phyloP scores from a whole-genome alignment of 1,140 invertebrate species.

The Bombus difficillimus region DNA sequence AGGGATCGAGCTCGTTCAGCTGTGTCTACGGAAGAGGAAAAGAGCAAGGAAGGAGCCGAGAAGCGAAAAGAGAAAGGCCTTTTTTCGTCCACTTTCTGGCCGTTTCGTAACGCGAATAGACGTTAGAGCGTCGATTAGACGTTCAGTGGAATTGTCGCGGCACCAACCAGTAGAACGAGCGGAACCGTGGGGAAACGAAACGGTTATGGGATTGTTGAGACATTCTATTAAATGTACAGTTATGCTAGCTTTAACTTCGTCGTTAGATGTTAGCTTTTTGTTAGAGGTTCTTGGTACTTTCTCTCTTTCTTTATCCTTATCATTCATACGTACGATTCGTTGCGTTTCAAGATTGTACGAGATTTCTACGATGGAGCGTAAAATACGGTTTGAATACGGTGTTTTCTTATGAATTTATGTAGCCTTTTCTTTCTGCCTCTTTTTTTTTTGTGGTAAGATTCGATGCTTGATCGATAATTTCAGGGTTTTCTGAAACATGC shows the following conservation, averaged over 20 bases:
- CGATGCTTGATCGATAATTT: neutral
- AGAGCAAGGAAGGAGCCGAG: constrained; percentile 5
- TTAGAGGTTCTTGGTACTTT: constrained; percentile 29
- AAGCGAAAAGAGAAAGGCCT: constrained; percentile 1
- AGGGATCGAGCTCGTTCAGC: neutral
- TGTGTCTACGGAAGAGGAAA: constrained; percentile 47
- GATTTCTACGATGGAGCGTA: neutral
- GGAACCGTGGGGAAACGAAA: constrained; percentile 18
- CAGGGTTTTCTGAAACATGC: neutral
- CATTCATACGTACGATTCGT: neutral
- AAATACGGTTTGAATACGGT: neutral
- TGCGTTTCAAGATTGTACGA: neutral
- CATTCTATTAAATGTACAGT: constrained; percentile 62
- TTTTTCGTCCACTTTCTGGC: constrained; percentile 5
- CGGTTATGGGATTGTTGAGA: constrained; percentile 12
- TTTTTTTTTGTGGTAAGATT: neutral
- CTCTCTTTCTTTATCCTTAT: neutral
- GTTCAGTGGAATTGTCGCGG: constrained; percentile 26
- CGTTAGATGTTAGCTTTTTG: constrained; percentile 44
- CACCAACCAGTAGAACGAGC: neutral
- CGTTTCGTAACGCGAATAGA: constrained; percentile 31
- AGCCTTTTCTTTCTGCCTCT: too few relatives aligned
- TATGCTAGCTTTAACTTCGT: constrained; percentile 42
- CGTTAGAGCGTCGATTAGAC: constrained; percentile 2
- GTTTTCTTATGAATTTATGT: neutral